Conservation (phyloP, 2,797 vertebrate species). For the Fundulus diaphanus region DNA sequence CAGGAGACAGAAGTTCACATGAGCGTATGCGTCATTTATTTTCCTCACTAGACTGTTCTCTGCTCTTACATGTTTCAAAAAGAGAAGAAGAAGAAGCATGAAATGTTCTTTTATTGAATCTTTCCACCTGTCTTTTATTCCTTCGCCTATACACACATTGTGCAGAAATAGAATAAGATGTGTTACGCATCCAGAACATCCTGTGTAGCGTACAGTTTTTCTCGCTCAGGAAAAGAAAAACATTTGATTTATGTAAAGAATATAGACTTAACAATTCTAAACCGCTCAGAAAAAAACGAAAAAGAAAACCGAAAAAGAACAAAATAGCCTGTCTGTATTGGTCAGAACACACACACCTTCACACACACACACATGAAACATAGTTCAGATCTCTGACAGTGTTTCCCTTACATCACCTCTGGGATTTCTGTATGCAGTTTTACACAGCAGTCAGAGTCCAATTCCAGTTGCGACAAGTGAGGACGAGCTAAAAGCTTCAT, state of each 20-base stretch:
- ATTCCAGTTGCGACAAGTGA: slow-evolving; percentile 42
- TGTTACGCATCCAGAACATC: slow-evolving; percentile 10
- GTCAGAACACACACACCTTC: slow-evolving; percentile 5
- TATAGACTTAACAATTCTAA: neutral
- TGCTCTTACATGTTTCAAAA: slow-evolving; percentile 14
- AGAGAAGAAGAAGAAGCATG: slow-evolving; percentile 48
- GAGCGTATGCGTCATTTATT: slow-evolving; percentile 48
- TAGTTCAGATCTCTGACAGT: slow-evolving; percentile 34
- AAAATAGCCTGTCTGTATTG: neutral
- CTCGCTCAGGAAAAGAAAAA: slow-evolving; percentile 1
- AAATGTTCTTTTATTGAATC: slow-evolving; percentile 34
- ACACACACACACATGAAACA: slow-evolving; percentile 26
- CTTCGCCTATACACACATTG: slow-evolving; percentile 17
- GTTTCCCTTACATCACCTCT: slow-evolving; percentile 51
- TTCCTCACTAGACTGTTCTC: slow-evolving; percentile 7
- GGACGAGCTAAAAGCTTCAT: slow-evolving; percentile 32
- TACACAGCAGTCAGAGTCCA: slow-evolving; percentile 55
- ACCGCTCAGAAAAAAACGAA: neutral
- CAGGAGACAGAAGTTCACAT: slow-evolving; percentile 37
- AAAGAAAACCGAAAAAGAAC: no score
- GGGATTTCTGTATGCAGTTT: slow-evolving; percentile 57
- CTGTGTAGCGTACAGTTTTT: slow-evolving; percentile 21
- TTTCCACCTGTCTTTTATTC: slow-evolving; percentile 1
- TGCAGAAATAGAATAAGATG: slow-evolving; percentile 25
- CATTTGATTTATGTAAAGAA: slow-evolving; percentile 20